Percentiles rank a stretch among this genome's conserved stretches.
Evolutionary conservation across 2,797 vertebrate genomes (phyloP).

Genomic region (Vireo griseus): DNA sequence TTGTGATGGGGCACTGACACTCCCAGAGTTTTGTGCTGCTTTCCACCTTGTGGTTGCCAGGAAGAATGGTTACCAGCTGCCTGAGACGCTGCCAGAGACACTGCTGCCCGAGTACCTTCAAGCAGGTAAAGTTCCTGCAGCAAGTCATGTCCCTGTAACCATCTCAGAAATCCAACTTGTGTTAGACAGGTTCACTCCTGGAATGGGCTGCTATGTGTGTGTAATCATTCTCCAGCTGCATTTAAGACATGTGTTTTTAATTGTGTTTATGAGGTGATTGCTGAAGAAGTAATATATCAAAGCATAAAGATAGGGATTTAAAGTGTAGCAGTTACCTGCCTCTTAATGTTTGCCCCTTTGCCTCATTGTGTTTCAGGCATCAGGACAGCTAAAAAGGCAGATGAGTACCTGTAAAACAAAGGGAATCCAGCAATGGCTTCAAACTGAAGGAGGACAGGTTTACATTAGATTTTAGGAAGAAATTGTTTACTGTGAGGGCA

Average conservation of each 20-base stretch:
- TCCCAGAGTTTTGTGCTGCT: conserved; percentile 91
- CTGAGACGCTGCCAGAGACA: conserved; percentile 84
- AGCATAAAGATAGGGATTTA: neutral
- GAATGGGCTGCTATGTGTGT: accelerated
- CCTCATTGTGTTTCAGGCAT: neutral
- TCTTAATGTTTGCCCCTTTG: neutral
- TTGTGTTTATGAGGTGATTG: neutral
- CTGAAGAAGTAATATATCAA: neutral
- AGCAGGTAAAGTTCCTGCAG: conserved; percentile 52
- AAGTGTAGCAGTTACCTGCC: neutral
- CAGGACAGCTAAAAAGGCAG: neutral
- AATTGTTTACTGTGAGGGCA: neutral
- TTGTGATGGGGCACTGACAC: conserved; percentile 89
- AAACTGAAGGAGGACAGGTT: neutral
- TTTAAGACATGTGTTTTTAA: neutral
- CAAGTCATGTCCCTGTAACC: neutral
- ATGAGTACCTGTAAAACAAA: neutral
- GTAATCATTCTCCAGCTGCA: neutral
- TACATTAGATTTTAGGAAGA: neutral
- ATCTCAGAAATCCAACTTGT: accelerated
- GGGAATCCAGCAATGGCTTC: neutral
- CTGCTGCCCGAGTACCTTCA: conserved; percentile 78
- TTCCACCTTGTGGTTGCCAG: conserved; percentile 95
- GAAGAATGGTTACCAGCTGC: conserved; percentile 93
- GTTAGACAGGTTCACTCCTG: neutral